A percentile compares a stretch with the other conserved stretches of the same genome.
phyloP scores from a whole-genome alignment of 2,888 invertebrate species.

The Drosophila imparisetae region DNA sequence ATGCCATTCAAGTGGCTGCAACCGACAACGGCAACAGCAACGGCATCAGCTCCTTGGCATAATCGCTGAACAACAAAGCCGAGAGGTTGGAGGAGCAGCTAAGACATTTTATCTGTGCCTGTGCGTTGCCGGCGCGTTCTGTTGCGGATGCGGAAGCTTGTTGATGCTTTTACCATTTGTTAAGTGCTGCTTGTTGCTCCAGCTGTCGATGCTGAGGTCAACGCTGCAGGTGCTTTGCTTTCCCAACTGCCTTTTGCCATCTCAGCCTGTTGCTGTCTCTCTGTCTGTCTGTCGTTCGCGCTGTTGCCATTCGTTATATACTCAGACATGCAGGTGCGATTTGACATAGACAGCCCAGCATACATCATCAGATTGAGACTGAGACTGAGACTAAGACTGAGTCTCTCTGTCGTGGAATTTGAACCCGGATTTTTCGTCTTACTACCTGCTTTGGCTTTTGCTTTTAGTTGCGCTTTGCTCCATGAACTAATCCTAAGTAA shows the following conservation, averaged over 20 bases:
- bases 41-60: constrained; percentile 73
- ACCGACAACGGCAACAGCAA: constrained; percentile 44
- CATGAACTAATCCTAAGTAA: constrained; percentile 71
- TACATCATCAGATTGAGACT: constrained; percentile 37
- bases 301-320: constrained; percentile 68
- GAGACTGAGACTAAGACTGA: constrained; percentile 23
- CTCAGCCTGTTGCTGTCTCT: constrained; percentile 19
- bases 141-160: constrained; percentile 80
- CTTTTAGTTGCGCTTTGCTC: constrained; percentile 68
- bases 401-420: constrained; percentile 53
- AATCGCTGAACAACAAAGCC: constrained; percentile 67
- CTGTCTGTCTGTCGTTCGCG: constrained; percentile 13
- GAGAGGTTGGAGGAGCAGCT: constrained; percentile 40
- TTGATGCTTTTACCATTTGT: constrained; percentile 81
- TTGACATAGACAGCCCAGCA: constrained; percentile 29
- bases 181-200: constrained; percentile 81
- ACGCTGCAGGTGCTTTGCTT: constrained; percentile 72
- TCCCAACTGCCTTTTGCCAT: constrained; percentile 40
- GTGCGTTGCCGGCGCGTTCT: constrained; percentile 69
- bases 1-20: constrained; percentile 71
- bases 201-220: constrained; percentile 80
- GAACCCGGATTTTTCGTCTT: constrained; percentile 68
- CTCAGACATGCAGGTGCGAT: constrained; percentile 54
- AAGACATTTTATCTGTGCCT: constrained; percentile 79
- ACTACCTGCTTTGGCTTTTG: constrained; percentile 75